phyloP scores from a whole-genome alignment of 2,113 vertebrate genomes.

The Rhadina sibilatrix region DNA sequence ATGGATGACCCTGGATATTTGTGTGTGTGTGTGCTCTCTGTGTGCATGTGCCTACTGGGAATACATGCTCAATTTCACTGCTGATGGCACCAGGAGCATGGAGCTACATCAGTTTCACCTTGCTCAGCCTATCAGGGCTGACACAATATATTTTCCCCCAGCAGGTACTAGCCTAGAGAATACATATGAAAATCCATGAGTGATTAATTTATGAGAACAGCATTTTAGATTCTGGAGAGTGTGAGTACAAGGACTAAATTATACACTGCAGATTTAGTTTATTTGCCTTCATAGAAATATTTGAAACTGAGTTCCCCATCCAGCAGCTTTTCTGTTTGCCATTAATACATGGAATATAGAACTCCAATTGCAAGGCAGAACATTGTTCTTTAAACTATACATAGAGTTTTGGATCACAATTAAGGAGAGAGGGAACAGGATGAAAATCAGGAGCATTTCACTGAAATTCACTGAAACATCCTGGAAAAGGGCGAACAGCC shows the following conservation, averaged over 20 bases:
- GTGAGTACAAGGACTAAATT: background rate
- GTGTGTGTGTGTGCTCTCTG: background rate
- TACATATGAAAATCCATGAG: background rate
- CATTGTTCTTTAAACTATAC: background rate
- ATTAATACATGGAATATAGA: background rate
- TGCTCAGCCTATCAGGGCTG: background rate
- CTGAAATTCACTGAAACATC: background rate
- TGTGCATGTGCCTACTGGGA: background rate
- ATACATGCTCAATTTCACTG: background rate
- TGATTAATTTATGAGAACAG: background rate
- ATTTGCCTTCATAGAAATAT: background rate
- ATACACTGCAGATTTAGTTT: background rate
- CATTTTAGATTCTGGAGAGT: background rate
- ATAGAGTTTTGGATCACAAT: background rate
- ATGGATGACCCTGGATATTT: accelerated
- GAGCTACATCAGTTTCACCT: background rate
- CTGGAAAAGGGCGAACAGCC: background rate
- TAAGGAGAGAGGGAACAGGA: background rate
- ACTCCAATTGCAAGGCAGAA: background rate
- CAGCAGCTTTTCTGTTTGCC: background rate
- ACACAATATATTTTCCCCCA: background rate
- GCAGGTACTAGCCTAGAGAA: background rate
- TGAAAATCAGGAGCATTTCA: background rate
- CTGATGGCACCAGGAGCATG: background rate
- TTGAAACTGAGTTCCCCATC: background rate